Base-by-base conservation (phyloP, 2,797 vertebrate genomes). In the Enteromius trimaculatus region DNA sequence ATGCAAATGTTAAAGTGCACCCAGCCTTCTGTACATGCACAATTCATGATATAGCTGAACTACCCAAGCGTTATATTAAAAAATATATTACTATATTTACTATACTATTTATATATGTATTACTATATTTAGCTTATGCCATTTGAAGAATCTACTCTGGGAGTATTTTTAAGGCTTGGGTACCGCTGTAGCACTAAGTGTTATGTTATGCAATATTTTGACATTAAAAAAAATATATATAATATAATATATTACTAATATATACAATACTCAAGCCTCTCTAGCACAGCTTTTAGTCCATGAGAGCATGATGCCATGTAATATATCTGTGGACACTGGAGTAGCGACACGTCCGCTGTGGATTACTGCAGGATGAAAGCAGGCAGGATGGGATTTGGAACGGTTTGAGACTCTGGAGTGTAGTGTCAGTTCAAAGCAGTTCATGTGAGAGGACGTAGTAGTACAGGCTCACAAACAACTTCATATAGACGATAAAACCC, bases 351-450 rank as follows among this genome's bases (percentile, higher is more conserved):
- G 21, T 68, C 77, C 7, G 49, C 51, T 79, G 68, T 83, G 84
- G 80, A 87, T 87, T 87, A 87, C 64, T 42, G 31, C 42, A 71
- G 44, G 37, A 78, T 82, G 42, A 80, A 60, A 42, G 60, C 75
- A 78, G 49, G 64, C 81, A 79, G 64, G 37, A 62, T 83, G n/a
- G 64, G 86, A 84, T 83, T 85, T 81, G 60, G 31, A 71, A 26
- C 23, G 31, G 81, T 72, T 86, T 79, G 80, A 66, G 60, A 80
- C 76, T 81, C 37, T 60, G 62, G 49, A 79, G 84, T 47, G 42
- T 17, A 78, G 44, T 77, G 66, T 80, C 77, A 74, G 65, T 85
- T 71, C 19, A 78, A 83, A 79, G 47, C 16, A 34, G 23, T 83
- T 65, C 23, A 71, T n/a, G 53, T 60, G 44, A 77, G 44, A 79